Base-by-base conservation (phyloP, 2,888 invertebrate genomes). In the Leptinotarsa juncta region DNA sequence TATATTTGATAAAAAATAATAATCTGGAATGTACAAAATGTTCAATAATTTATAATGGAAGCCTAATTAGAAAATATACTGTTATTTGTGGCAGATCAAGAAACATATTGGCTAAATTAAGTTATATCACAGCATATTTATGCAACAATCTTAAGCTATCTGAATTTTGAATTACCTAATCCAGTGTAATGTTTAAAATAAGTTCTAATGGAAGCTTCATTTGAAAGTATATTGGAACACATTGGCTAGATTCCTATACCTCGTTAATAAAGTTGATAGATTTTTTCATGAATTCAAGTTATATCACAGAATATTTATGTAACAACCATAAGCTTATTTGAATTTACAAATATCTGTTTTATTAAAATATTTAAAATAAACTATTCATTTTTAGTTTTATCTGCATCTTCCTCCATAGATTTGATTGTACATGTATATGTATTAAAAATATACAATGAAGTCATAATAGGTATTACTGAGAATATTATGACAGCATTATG, bases 401-500 rank as follows among this genome's bases (percentile, higher is more conserved):
- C 53, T 32, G 32, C 23, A 26, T 32, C 55, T 23, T 55, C 55
- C 42, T 68, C 57, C 12, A 26, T 42, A 55, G n/a, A 4, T 12
- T 16, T n/a, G n/a, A 68, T 49, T 12, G 14, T 55, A 14, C 32
- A 57, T 3, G 68, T 68, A 55, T 57, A 68, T 68, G 32, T 68
- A 68, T 71, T 77, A 14, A 79, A 55, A 68, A 80, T 76, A 18
- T 66, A 65, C 67, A 77, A 72, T 60, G 73, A 74, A 23, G 74
- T 23, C 62, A 80, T 16, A 53, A 79, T 26, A n/a, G 81, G 81
- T 23, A 77, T 53, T 71, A 77, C 70, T 50, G 80, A 78, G 67
- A 81, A 80, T 69, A 79, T 53, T 68, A 80, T 75, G 65, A 78
- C 78, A 71, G 81, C 80, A 65, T 77, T 68, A 51, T 80, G 74